These are phyloP conservation scores for Acronicta psi DNA, from an alignment of 2,888 invertebrate genomes.

Conservation along the genomic window DNA sequence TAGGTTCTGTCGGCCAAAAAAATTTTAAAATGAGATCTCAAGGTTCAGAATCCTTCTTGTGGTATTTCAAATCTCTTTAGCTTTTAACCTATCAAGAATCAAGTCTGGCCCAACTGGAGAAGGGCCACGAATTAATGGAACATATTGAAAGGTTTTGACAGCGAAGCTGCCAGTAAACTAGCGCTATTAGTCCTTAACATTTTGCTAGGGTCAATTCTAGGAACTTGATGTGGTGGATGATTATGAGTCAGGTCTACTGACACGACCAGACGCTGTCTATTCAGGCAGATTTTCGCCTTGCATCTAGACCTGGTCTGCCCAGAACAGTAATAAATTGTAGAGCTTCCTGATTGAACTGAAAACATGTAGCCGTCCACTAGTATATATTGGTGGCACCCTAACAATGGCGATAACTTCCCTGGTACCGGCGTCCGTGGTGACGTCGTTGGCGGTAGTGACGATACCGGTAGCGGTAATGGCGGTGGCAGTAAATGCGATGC, in stretches of 20 bases:
- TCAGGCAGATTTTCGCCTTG: conserved; percentile 27
- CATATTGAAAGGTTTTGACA: conserved; percentile 17
- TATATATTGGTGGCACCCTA: conserved; percentile 14
- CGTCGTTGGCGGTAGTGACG: too few relatives aligned
- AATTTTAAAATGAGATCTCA: too few relatives aligned
- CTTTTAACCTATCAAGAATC: too few relatives aligned
- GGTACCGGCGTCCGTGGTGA: too few relatives aligned
- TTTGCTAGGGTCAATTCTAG: conserved; percentile 6
- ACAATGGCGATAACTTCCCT: neutral
- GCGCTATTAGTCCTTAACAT: conserved; percentile 30
- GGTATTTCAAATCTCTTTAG: too few relatives aligned
- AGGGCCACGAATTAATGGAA: too few relatives aligned
- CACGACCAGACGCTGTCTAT: conserved; percentile 19
- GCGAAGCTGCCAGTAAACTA: conserved; percentile 1
- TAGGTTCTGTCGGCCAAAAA: too few relatives aligned
- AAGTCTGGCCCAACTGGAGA: too few relatives aligned
- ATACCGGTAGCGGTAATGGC: neutral
- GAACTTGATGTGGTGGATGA: conserved; percentile 34
- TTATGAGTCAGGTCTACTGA: conserved; percentile 27
- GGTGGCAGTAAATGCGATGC: neutral
- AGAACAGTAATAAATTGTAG: conserved; percentile 23
- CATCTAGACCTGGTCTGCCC: conserved; percentile 13
- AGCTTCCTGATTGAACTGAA: neutral
- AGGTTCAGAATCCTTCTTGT: too few relatives aligned
- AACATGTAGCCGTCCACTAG: conserved; percentile 33